Evolutionary conservation across 2,888 invertebrate species (phyloP).

Genomic region (Pediacus dermestoides): DNA sequence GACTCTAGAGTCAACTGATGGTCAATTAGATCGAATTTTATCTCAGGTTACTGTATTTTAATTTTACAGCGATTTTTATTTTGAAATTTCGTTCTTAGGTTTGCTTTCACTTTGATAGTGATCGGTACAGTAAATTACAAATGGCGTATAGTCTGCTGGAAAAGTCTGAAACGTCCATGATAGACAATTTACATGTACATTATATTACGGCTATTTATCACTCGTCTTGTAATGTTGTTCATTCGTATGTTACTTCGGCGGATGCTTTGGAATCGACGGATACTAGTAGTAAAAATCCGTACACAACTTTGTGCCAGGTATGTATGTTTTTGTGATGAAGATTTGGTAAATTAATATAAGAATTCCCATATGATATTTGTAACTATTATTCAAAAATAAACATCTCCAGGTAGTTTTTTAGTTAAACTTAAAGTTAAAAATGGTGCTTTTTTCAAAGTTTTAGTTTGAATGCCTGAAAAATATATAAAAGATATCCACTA

Average conservation of each 20-base stretch:
- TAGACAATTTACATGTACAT: conserved; percentile 90
- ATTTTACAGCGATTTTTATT: conserved; percentile 2
- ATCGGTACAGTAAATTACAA: conserved; percentile 77
- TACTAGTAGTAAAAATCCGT: conserved; percentile 65
- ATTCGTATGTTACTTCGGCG: conserved; percentile 50
- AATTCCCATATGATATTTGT: no score
- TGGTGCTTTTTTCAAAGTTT: no score
- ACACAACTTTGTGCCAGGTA: conserved; percentile 75
- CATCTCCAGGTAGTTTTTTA: no score
- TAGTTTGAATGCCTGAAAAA: no score
- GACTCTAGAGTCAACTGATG: conserved; percentile 85
- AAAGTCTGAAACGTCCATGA: conserved; percentile 86
- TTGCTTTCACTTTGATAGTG: conserved; percentile 71
- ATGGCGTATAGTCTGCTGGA: conserved; percentile 85
- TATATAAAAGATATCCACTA: no score
- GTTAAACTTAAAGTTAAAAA: no score
- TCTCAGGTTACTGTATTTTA: conserved; percentile 57
- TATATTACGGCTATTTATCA: conserved; percentile 90
- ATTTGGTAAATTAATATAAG: no score
- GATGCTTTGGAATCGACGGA: conserved; percentile 42
- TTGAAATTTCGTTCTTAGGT: conserved; percentile 43
- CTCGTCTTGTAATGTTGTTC: conserved; percentile 60
- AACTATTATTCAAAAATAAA: no score
- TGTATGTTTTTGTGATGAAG: no score
- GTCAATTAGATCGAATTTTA: conserved; percentile 83